Conservation (phyloP, 2,113 vertebrate species). For the Tamias sibiricus region DNA sequence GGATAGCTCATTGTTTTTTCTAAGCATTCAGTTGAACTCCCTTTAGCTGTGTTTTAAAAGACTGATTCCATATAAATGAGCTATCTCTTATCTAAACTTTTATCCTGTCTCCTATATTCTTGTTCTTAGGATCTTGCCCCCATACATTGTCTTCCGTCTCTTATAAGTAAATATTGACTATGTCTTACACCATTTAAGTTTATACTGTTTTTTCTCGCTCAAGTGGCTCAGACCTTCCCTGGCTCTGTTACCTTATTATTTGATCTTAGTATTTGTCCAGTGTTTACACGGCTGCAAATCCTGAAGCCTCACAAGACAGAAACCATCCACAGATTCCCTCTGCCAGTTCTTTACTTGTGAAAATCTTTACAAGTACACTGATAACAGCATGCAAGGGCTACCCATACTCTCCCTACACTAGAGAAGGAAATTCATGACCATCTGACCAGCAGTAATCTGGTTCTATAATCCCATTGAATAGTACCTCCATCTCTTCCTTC, state of each 20-base stretch:
- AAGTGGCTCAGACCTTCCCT: neutral
- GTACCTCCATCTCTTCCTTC: neutral
- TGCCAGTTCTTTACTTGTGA: neutral
- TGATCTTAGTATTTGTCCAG: neutral
- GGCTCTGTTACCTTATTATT: neutral
- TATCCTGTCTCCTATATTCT: neutral
- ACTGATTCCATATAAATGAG: neutral
- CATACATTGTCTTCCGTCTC: neutral
- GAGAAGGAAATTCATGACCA: neutral
- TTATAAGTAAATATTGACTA: neutral
- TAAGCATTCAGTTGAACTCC: neutral
- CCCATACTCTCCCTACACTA: neutral
- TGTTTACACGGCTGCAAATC: neutral
- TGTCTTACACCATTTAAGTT: neutral
- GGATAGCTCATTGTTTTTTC: neutral
- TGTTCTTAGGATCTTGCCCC: neutral
- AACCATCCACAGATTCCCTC: accelerated
- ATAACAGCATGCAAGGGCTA: neutral
- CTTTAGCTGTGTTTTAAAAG: neutral
- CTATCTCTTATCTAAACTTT: neutral
- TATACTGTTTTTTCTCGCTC: neutral
- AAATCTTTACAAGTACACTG: neutral
- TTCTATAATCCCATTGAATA: neutral
- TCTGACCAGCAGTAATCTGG: neutral
- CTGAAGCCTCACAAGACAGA: neutral